Base-by-base conservation (phyloP, 2,888 invertebrate genomes). In the Synergus laeviventris region DNA sequence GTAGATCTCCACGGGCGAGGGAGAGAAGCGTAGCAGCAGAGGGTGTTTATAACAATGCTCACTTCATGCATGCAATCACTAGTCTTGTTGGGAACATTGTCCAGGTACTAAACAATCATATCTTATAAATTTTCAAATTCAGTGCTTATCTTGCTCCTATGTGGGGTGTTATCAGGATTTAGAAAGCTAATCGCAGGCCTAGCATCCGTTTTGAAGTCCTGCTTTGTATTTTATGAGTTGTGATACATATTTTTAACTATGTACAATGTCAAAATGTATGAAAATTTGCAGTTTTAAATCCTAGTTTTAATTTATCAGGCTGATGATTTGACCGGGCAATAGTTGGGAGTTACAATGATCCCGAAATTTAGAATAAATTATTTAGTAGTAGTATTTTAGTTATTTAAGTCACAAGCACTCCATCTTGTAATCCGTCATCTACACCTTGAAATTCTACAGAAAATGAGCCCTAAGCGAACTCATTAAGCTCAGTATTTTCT, bases 61-160 rank as follows among this genome's bases (percentile, higher is more conserved):
- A 95, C 91, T 97, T 97, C 91, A 97, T 97, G 96, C 96, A 97
- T 92, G 95, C 96, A 64, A 95, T 96, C 80, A 96, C 97, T 75
- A 94, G 96, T 83, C 95, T 97, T 89, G 95, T 98, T 81, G 97
- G 97, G 80, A 96, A 95, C 90, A 93, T 93, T 82, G 96, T 96
- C 78, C 95, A 96, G 91, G 92, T 92, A 77, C 5, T 9, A 66
- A 66, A 42, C 54, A 45, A 64, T 64, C 4, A 18, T 21, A 14
- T 21, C 21, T 39, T 62, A 1, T 11, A 61, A 21, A 73, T 24
- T 21, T 38, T 54, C 0, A 74, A n/a, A 21, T 61, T 66, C 18
- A 45, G 24, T 54, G 9, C 9, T 18, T 18, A n/a, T 54, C 54
- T 18, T 54, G 54, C 9, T 54, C 2, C 11, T 2, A 18, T 54